Evolutionary conservation across 2,113 vertebrate genomes (phyloP).

Genomic region (Ceyx cyanopectus): DNA sequence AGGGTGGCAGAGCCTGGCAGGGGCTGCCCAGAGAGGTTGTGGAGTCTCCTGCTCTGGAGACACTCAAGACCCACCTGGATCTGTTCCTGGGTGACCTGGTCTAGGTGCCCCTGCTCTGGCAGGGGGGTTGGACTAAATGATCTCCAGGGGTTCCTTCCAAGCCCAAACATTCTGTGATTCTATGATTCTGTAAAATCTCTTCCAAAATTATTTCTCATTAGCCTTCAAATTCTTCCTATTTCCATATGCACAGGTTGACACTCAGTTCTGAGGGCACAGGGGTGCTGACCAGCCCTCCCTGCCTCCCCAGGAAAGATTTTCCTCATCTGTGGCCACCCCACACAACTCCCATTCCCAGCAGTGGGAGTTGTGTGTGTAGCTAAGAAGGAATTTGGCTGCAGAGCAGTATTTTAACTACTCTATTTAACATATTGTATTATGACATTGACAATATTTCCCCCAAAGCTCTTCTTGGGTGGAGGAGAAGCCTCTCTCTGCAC

Average conservation of each 20-base stretch:
- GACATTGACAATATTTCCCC: conserved; percentile 77
- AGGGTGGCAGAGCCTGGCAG: too few relatives aligned
- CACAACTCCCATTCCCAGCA: conserved; percentile 18
- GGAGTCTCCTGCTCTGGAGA: too few relatives aligned
- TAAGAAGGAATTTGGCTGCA: conserved; percentile 63
- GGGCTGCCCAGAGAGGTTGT: too few relatives aligned
- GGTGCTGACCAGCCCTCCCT: background rate
- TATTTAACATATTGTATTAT: conserved; percentile 77
- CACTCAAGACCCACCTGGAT: too few relatives aligned
- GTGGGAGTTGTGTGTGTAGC: conserved; percentile 30
- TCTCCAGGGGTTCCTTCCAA: too few relatives aligned
- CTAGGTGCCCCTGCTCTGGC: too few relatives aligned
- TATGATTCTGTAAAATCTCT: background rate
- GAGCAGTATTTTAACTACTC: conserved; percentile 68
- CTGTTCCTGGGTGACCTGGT: too few relatives aligned
- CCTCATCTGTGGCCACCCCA: background rate
- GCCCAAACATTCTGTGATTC: too few relatives aligned
- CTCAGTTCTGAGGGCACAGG: background rate
- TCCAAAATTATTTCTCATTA: background rate
- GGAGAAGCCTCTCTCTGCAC: conserved; percentile 47
- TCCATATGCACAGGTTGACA: background rate
- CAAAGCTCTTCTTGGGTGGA: conserved; percentile 73
- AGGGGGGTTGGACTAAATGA: too few relatives aligned
- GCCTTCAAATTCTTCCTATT: background rate
- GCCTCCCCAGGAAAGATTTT: background rate